Evolutionary conservation across 1,140 invertebrate species (phyloP).

Genomic region (Drosophila cardini): DNA sequence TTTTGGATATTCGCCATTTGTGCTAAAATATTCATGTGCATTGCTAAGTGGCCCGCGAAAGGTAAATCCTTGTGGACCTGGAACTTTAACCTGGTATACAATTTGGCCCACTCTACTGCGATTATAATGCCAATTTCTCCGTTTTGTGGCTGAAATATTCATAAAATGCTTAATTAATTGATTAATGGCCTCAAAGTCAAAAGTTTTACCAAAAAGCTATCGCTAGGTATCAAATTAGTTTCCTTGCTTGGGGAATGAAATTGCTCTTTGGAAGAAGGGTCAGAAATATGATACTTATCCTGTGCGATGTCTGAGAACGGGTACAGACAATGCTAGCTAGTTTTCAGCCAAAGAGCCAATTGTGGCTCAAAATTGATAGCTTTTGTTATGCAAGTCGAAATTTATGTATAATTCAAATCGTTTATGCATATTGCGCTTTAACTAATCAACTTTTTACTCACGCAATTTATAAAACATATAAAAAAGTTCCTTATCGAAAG

Average conservation of each 20-base stretch:
- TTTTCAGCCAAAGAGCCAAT: slow-evolving; percentile 39
- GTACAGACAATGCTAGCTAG: slow-evolving; percentile 20
- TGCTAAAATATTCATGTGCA: slow-evolving; percentile 75
- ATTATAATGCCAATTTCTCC: slow-evolving; percentile 60
- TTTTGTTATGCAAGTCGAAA: slow-evolving; percentile 30
- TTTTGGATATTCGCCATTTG: slow-evolving; percentile 53
- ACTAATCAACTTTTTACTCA: not conserved
- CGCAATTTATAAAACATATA: not conserved
- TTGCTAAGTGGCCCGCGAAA: slow-evolving; percentile 57
- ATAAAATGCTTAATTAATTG: slow-evolving; percentile 83
- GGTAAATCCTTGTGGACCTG: slow-evolving; percentile 46
- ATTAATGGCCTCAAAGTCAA: slow-evolving; percentile 76
- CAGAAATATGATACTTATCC: slow-evolving; percentile 28
- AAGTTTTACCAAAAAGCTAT: slow-evolving; percentile 63
- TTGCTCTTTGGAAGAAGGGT: slow-evolving; percentile 1
- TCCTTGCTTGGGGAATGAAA: slow-evolving; percentile 2
- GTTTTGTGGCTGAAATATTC: slow-evolving; percentile 68
- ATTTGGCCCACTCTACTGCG: slow-evolving; percentile 29
- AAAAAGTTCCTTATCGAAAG: too few relatives aligned
- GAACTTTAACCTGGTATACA: not conserved
- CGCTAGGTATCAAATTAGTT: slow-evolving; percentile 68
- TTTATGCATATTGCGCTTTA: not conserved
- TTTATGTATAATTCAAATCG: slow-evolving; percentile 19
- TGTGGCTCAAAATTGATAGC: slow-evolving; percentile 33
- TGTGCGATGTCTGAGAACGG: not conserved